These are phyloP conservation scores for Stramonita haemastoma DNA, from an alignment of 2,888 invertebrate species.

Conservation along the genomic window DNA sequence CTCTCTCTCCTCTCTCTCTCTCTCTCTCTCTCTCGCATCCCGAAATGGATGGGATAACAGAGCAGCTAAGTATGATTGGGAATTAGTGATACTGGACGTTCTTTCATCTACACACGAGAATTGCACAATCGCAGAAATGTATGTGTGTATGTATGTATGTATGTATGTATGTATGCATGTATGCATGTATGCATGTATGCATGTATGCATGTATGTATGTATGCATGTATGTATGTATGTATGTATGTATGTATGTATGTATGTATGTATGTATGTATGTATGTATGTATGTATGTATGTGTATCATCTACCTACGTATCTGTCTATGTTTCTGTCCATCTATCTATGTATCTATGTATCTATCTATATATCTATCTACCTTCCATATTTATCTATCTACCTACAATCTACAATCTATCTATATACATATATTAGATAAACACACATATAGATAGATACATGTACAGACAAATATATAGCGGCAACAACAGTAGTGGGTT, in stretches of 20 bases:
- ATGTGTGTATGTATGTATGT: conserved; percentile 22
- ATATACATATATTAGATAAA: neutral
- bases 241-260: neutral
- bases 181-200: neutral
- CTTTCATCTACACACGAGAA: neutral
- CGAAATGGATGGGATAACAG: no score
- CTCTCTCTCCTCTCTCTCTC: neutral
- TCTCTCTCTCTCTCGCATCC: no score
- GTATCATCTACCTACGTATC: neutral
- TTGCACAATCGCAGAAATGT: neutral
- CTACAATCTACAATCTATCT: no score
- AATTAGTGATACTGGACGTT: neutral
- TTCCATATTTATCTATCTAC: no score
- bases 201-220: no score
- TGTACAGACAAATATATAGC: neutral
- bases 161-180: conserved; percentile 28
- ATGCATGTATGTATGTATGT: conserved; percentile 16
- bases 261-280: conserved; percentile 17
- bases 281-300: conserved; percentile 21
- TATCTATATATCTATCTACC: no score
- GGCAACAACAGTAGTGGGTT: no score
- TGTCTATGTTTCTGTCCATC: neutral
- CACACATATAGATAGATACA: neutral
- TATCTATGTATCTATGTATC: neutral
- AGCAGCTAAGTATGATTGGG: neutral